phyloP scores from a whole-genome alignment of 2,797 vertebrate genomes.

The Acrossocheilus fasciatus region DNA sequence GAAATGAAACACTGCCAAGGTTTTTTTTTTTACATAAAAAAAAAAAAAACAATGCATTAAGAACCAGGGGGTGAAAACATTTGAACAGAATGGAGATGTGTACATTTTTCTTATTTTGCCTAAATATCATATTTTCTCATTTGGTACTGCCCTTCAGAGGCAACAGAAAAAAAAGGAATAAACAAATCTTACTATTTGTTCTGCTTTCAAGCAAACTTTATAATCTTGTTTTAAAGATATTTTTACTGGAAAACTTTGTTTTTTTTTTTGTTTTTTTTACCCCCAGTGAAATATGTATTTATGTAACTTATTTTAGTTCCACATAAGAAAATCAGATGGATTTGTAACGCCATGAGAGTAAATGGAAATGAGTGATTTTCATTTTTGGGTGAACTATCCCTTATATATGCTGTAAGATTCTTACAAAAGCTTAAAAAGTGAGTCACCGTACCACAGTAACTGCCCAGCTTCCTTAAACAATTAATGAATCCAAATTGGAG shows the following conservation, averaged over 20 bases:
- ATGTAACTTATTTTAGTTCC: neutral
- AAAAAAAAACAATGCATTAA: too few species aligned
- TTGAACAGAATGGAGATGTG: too few species aligned
- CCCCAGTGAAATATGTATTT: neutral
- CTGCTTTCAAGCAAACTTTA: neutral
- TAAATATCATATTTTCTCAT: too few species aligned
- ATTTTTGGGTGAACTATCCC: neutral
- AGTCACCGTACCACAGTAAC: neutral
- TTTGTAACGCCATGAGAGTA: neutral
- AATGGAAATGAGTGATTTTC: neutral
- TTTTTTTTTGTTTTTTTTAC: neutral
- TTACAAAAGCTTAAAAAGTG: neutral
- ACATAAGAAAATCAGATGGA: neutral
- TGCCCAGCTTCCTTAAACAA: conserved; percentile 11
- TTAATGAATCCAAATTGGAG: conserved; percentile 1
- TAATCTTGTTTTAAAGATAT: neutral
- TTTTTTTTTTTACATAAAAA: too few species aligned
- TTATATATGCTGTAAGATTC: neutral
- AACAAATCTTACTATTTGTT: too few species aligned
- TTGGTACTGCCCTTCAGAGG: too few species aligned
- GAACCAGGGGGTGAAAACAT: too few species aligned
- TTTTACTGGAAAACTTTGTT: neutral
- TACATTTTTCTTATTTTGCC: too few species aligned
- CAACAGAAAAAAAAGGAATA: too few species aligned
- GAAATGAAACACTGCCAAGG: too few species aligned